Percentiles rank a stretch among this genome's conserved stretches.
Conservation (phyloP, 2,113 vertebrate genomes). For the Dromiciops gliroides region DNA sequence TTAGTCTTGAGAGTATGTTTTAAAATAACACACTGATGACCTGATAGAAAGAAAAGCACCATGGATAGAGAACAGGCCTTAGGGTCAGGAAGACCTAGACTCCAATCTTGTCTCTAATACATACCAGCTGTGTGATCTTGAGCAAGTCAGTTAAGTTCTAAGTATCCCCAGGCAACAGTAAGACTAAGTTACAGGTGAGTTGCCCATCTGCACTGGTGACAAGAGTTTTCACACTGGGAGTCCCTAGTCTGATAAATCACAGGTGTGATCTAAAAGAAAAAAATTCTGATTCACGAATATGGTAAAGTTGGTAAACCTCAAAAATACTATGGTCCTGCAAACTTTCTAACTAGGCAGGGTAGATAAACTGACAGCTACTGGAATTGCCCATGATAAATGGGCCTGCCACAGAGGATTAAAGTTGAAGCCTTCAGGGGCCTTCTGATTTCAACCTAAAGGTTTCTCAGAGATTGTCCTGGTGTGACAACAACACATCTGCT, state of each 20-base stretch:
- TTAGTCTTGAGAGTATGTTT: constrained; percentile 50
- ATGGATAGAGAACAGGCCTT: background rate
- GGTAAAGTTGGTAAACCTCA: constrained; percentile 47
- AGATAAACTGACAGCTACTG: constrained; percentile 21
- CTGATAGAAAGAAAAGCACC: background rate
- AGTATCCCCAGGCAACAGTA: background rate
- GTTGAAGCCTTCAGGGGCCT: constrained; percentile 45
- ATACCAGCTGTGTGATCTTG: too few relatives aligned
- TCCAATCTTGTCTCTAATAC: background rate
- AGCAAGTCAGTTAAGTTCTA: background rate
- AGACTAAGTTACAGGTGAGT: background rate
- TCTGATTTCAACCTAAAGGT: constrained; percentile 37
- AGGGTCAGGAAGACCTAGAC: background rate
- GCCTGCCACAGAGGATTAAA: constrained; percentile 39
- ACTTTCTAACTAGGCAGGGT: constrained; percentile 44
- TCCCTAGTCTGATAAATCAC: background rate
- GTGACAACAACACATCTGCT: constrained; percentile 7
- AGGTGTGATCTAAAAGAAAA: background rate
- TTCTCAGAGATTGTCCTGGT: constrained; percentile 9
- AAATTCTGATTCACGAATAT: constrained; percentile 3
- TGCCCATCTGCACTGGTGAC: background rate
- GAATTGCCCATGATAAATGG: constrained; percentile 33
- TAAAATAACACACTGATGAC: constrained; percentile 15
- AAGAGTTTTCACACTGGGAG: background rate
- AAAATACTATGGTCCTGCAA: constrained; percentile 49